phyloP scores from a whole-genome alignment of 2,797 vertebrate genomes.

The Tachyglossus aculeatus region DNA sequence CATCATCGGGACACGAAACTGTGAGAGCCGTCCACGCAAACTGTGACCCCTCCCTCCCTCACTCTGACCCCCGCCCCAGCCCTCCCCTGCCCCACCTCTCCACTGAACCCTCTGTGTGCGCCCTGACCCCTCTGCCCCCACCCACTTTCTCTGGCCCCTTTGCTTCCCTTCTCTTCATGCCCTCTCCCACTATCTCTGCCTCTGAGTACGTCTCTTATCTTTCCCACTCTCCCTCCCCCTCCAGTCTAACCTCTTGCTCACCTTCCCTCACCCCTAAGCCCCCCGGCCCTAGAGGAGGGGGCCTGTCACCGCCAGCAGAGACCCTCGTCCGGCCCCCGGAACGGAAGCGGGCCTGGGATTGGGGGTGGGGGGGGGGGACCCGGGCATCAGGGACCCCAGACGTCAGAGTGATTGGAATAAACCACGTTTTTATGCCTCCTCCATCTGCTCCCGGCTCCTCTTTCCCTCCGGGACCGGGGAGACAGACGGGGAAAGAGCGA shows the following conservation, averaged over 20 bases:
- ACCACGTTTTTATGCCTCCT: conserved; percentile 66
- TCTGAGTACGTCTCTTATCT: background rate
- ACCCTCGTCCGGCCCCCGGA: too few relatives aligned
- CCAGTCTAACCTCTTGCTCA: conserved; percentile 16
- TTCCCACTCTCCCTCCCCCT: conserved; percentile 5
- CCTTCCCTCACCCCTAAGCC: conserved; percentile 38
- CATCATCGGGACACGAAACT: conserved; percentile 64
- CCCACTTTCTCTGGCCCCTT: background rate
- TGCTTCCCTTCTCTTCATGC: background rate
- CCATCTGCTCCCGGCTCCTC: conserved; percentile 23
- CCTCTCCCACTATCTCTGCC: conserved; percentile 12
- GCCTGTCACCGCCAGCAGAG: background rate
- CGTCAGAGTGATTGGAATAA: conserved; percentile 66
- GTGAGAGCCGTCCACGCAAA: conserved; percentile 62
- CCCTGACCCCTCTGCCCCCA: background rate
- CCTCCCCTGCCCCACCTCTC: background rate
- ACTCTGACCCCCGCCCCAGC: conserved; percentile 11
- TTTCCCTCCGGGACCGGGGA: too few relatives aligned
- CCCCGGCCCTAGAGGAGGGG: conserved; percentile 48
- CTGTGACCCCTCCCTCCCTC: conserved; percentile 53
- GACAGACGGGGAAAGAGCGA: background rate
- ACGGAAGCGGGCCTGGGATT: background rate
- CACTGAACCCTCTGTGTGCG: background rate
- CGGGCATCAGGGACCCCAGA: conserved; percentile 5
- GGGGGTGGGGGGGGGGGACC: conserved; percentile 23